A percentile compares a stretch with the other conserved stretches of the same genome.
Conservation (phyloP, 2,888 invertebrate genomes). For the Rotaria sp. region DNA sequence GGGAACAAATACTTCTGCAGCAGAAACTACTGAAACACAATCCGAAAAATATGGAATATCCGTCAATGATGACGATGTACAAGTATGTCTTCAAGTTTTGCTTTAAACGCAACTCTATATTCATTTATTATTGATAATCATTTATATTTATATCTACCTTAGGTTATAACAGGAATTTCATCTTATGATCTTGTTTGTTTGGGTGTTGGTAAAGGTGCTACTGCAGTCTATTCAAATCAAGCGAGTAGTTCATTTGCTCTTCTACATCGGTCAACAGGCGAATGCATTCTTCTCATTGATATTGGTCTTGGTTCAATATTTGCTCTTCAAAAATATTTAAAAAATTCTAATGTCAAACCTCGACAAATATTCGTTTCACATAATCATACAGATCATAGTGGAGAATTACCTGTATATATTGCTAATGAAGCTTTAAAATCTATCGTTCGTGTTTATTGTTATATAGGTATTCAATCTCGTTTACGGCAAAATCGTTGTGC, state of each 20-base stretch:
- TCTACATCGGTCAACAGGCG: neutral
- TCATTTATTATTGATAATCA: too few relatives aligned
- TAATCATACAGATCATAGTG: slow-evolving; percentile 16
- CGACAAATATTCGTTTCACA: neutral
- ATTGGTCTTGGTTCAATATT: slow-evolving; percentile 16
- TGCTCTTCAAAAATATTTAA: neutral
- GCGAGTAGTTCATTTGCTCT: slow-evolving; percentile 8
- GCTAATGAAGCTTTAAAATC: slow-evolving; percentile 6
- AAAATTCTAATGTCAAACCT: neutral
- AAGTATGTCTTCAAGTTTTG: neutral
- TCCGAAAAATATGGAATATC: neutral
- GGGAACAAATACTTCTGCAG: neutral
- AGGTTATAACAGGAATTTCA: neutral
- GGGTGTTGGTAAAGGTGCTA: slow-evolving; percentile 29
- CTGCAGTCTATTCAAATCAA: neutral
- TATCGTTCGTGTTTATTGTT: neutral
- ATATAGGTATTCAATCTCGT: neutral
- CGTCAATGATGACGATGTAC: neutral
- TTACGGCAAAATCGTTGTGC: neutral
- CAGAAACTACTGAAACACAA: neutral
- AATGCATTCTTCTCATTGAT: slow-evolving; percentile 9
- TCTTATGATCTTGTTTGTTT: neutral
- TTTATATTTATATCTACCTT: neutral
- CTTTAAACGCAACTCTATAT: too few relatives aligned
- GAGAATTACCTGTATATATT: slow-evolving; percentile 20